Conservation (phyloP, 2,113 vertebrate genomes). For the Benitochromis conjunctus region DNA sequence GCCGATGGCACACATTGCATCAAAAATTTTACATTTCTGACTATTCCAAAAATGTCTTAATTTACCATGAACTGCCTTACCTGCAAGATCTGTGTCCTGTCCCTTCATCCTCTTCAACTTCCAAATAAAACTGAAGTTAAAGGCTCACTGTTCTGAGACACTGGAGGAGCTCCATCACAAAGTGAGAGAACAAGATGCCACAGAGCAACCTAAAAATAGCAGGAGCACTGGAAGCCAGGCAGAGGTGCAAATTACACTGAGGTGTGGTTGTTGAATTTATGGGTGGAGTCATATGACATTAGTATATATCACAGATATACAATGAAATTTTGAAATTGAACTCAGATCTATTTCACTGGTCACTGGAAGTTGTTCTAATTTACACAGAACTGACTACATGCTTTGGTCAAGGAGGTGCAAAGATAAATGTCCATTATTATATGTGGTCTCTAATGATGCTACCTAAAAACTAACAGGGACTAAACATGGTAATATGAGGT, state of each 20-base stretch:
- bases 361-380: not conserved
- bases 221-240: not conserved
- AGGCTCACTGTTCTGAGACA: not conserved
- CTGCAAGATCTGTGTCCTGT: not conserved
- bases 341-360: not conserved
- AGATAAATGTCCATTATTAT: not conserved
- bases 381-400: not conserved
- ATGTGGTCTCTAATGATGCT: not conserved
- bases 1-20: not conserved
- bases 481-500: not conserved
- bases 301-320: not conserved
- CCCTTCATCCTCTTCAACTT: not conserved
- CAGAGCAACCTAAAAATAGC: not conserved
- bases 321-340: not conserved
- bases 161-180: not conserved
- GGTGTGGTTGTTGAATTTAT: not conserved
- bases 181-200: not conserved
- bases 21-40: fast-evolving
- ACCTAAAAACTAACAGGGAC: not conserved
- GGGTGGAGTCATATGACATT: not conserved
- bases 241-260: not conserved
- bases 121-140: not conserved
- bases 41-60: not conserved
- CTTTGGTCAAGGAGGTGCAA: not conserved
- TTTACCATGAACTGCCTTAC: not conserved